Evolutionary conservation across 2,113 vertebrate genomes (phyloP).

Genomic region (Scomber japonicus): DNA sequence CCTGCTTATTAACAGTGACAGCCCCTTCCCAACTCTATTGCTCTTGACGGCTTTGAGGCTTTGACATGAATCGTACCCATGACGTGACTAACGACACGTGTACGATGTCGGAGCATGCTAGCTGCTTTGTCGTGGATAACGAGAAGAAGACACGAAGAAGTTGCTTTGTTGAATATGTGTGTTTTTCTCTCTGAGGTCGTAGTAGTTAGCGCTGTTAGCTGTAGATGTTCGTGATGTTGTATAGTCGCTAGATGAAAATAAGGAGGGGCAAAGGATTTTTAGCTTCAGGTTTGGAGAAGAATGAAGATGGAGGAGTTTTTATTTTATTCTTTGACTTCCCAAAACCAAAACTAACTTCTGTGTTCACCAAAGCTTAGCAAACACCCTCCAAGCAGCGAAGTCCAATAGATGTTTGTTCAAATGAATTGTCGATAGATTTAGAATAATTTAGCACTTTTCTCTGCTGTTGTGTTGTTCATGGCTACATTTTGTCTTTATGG

Average conservation of each 20-base stretch:
- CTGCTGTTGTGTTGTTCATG: constrained; percentile 39
- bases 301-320: constrained; percentile 5
- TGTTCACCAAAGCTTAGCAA: constrained; percentile 62
- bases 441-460: constrained; percentile 41
- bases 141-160: not conserved
- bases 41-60: not conserved
- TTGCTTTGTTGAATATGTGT: constrained; percentile 29
- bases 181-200: constrained; percentile 29
- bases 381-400: constrained; percentile 34
- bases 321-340: constrained; percentile 38
- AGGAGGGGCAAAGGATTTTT: not conserved
- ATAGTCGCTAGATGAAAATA: constrained; percentile 18
- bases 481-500: constrained; percentile 18
- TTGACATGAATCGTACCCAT: not conserved
- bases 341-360: constrained; percentile 57
- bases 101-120: not conserved
- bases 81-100: too few relatives aligned
- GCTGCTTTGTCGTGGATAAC: not conserved
- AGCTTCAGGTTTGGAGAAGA: constrained; percentile 22
- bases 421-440: constrained; percentile 27
- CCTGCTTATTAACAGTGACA: too few relatives aligned
- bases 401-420: constrained; percentile 41
- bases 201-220: constrained; percentile 39
- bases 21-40: not conserved
- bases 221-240: constrained; percentile 40